Evolutionary conservation across 1,140 invertebrate species (phyloP), one percentile per base, ranked within the genome.

Genomic region (Ostrea denselamellosa): DNA sequence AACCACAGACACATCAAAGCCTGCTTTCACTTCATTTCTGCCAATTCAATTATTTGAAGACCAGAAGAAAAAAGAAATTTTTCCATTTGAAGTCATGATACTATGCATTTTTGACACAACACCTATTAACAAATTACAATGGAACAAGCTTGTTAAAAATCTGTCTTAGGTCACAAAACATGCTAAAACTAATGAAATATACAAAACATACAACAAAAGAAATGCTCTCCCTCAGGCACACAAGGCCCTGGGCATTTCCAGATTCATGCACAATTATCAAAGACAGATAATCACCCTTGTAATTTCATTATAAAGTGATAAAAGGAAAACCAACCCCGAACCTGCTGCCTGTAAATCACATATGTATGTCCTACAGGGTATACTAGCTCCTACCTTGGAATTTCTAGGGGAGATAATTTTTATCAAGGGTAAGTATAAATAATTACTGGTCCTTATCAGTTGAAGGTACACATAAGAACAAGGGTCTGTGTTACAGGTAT

Each of bases 301-400:
- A 77, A 77, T 77, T 25, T 77, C 14, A 25, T 77, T 77, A 77
- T 77, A 77, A 77, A 77, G 68, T 34, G 68, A 77, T 77, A 77
- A 77, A 77, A 28, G 28, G 34, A 44, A 44, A 44, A 44, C 34
- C 34, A 44, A 44, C 34, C 34, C 68, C n/a, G 14, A 77, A 25
- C 68, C 68, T 34, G 68, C 22, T 77, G 68, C 28, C 68, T 28
- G 28, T 77, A 28, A 34, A 77, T 77, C 68, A 77, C 22, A 34
- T 34, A 25, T 25, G 56, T 77, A 14, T 77, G 28, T 25, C 68
- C 68, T 77, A 28, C 14, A 62, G 68, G 68, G 68, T 34, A 28
- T 28, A 3, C 14, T 77, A 34, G 25, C 68, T 77, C 68, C 68
- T 34, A 77, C 28, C 68, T 77, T 77, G 68, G 68, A 77, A 77